These are phyloP conservation scores for Synanthedon tipuliformis DNA, from an alignment of 2,888 invertebrate genomes.

Conservation along the genomic window DNA sequence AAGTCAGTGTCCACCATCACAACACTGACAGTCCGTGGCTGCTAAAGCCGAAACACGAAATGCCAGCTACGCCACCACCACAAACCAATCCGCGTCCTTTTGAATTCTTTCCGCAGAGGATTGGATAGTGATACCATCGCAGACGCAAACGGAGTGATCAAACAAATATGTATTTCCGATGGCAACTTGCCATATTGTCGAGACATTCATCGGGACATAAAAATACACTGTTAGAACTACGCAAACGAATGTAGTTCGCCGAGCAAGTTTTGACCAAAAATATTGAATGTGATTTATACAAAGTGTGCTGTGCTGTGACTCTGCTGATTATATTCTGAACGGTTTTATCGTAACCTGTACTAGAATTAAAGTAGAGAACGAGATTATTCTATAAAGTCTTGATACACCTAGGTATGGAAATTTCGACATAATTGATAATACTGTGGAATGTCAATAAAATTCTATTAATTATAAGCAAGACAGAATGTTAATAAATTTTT, in stretches of 20 bases:
- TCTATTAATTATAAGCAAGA: too few relatives aligned
- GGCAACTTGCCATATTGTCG: conserved; percentile 57
- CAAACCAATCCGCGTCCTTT: conserved; percentile 36
- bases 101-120: conserved; percentile 46
- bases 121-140: conserved; percentile 35
- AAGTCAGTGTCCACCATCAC: conserved; percentile 23
- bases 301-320: too few relatives aligned
- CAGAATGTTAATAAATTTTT: too few relatives aligned
- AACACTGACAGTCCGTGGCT: conserved; percentile 38
- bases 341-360: too few relatives aligned
- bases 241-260: conserved; percentile 29
- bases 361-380: too few relatives aligned
- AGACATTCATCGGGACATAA: conserved; percentile 44
- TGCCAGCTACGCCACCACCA: conserved; percentile 57
- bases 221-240: conserved; percentile 45
- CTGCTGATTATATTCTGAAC: too few relatives aligned
- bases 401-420: too few relatives aligned
- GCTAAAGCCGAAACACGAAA: conserved; percentile 53
- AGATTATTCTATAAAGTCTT: too few relatives aligned
- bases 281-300: too few relatives aligned
- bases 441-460: too few relatives aligned
- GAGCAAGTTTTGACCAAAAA: conserved; percentile 20
- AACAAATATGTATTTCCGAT: conserved; percentile 26
- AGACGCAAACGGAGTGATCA: conserved; percentile 16
- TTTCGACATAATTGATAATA: too few relatives aligned